Evolutionary conservation across 2,113 vertebrate genomes (phyloP), one percentile per base, ranked within the genome.

Genomic region (Sitta europaea): DNA sequence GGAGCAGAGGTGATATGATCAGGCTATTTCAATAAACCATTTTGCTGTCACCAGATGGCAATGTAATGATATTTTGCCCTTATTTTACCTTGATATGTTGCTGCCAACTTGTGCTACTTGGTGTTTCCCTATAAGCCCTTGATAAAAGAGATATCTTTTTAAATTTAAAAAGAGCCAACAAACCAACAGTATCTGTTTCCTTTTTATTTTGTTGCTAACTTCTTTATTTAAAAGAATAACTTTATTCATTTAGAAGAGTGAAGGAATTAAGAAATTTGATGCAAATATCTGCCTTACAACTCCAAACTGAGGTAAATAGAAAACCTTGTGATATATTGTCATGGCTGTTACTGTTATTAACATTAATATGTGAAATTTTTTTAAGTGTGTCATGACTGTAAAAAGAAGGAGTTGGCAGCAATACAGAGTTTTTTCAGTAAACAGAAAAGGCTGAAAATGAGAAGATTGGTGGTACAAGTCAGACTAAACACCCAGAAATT

Each of bases 31-130:
- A 82, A 40, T 43, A 86, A 85, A 62, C 29, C 19, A 24, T 82
- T 72, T 57, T 79, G 20, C 79, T 73, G 78, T 94, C 88, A 85
- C 61, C 81, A 93, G 71, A 79, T 94, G 82, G 78, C 92, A 96
- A 88, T 68, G n/a, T 86, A 88, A 92, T 2, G 5, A 54, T 92
- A 72, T 76, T 78, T 92, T 24, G 3, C 53, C 53, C 50, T 78
- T 77, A 65, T 57, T 92, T 92, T 68, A 28, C 21, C 63, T 79
- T 90, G 42, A 12, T 67, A 10, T 36, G 40, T 74, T 9, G 4
- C 66, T 90, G 62, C 54, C 28, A 72, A 42, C 15, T 66, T 36
- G 6, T 27, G 35, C 11, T 59, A 29, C 17, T 38, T 7, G 1
- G 21, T 70, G 9, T 73, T 93, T 68, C 40, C 28, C 45, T 73